Percentiles rank a stretch among this genome's conserved stretches.
These are phyloP conservation scores for Oscheius sp. DNA, from an alignment of 2,888 invertebrate species.

Conservation along the genomic window DNA sequence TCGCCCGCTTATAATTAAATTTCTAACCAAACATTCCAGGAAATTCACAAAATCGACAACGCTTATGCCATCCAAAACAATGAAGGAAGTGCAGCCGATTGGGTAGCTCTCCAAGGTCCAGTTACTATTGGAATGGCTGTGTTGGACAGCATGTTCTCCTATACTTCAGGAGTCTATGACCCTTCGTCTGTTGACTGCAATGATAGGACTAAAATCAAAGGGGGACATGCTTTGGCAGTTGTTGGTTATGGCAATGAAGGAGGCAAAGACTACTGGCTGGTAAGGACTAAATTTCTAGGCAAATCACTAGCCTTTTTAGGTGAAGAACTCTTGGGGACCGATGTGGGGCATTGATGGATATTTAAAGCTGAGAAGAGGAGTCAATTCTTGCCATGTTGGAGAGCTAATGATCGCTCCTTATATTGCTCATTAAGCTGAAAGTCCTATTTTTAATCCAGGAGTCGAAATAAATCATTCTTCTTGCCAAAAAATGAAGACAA, in stretches of 20 bases:
- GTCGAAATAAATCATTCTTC: too few species aligned
- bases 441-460: too few species aligned
- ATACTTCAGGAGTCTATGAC: slow-evolving; percentile 56
- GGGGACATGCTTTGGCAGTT: slow-evolving; percentile 60
- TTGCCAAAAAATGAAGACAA: too few species aligned
- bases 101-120: slow-evolving; percentile 49
- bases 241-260: slow-evolving; percentile 59
- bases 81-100: neutral
- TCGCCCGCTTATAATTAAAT: too few species aligned
- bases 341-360: slow-evolving; percentile 56
- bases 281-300: too few species aligned
- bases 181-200: slow-evolving; percentile 51
- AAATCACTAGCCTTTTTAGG: too few species aligned
- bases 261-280: slow-evolving; percentile 53
- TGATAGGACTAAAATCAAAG: slow-evolving; percentile 38
- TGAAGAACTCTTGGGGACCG: slow-evolving; percentile 63
- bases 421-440: too few species aligned
- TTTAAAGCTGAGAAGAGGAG: slow-evolving; percentile 54
- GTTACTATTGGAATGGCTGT: slow-evolving; percentile 63
- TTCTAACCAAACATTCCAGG: too few species aligned
- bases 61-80: slow-evolving; percentile 27
- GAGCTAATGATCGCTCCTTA: too few species aligned
- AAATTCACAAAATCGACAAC: slow-evolving; percentile 39
- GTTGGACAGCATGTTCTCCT: slow-evolving; percentile 54
- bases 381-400: slow-evolving; percentile 62